A percentile compares a stretch with the other conserved stretches of the same genome.
These are phyloP conservation scores for Nycticorax nycticorax DNA, from an alignment of 2,113 vertebrate genomes.

Conservation along the genomic window DNA sequence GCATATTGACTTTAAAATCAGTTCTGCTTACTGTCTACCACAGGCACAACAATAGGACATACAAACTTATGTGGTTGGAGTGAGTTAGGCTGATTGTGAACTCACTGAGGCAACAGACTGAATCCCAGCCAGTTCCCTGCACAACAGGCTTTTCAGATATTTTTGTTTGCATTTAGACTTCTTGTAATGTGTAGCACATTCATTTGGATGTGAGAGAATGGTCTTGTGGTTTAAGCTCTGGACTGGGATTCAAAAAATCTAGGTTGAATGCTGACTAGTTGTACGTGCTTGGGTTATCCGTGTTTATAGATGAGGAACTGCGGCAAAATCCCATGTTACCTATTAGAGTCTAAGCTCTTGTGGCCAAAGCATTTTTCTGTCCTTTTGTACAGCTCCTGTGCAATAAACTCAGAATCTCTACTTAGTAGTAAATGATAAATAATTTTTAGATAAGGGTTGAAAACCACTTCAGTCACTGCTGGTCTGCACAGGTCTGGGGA, in stretches of 20 bases:
- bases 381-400: neutral
- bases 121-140: constrained; percentile 4
- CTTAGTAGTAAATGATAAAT: neutral
- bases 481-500: neutral
- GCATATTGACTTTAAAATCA: neutral
- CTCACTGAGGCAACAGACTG: neutral
- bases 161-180: constrained; percentile 16
- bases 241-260: neutral
- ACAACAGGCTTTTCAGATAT: constrained; percentile 20
- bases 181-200: neutral
- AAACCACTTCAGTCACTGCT: neutral
- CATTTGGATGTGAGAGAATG: neutral
- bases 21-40: neutral
- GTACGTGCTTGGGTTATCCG: neutral
- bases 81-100: neutral
- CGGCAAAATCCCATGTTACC: neutral
- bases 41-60: neutral
- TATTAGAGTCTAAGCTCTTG: neutral
- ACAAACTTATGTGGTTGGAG: neutral
- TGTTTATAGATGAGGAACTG: neutral
- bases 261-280: neutral
- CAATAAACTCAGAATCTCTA: neutral
- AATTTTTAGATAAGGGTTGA: neutral
- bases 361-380: neutral
- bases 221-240: neutral